Percentiles rank a stretch among this genome's conserved stretches.
These are phyloP conservation scores for Rotaria sp. DNA, from an alignment of 2,888 invertebrate genomes.

Conservation along the genomic window DNA sequence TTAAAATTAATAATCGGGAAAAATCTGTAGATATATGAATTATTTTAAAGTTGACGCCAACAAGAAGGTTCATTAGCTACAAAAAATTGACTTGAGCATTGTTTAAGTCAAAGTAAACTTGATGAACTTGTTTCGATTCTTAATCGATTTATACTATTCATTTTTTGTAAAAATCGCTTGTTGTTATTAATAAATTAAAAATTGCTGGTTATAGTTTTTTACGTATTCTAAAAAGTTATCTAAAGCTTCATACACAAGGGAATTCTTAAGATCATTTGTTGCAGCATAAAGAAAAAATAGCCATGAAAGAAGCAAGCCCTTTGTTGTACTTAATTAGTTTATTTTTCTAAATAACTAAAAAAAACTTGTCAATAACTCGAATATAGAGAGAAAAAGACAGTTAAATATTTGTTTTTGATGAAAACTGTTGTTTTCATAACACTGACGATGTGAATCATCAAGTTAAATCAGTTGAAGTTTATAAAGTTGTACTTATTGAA, in stretches of 20 bases:
- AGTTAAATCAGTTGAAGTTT: not conserved
- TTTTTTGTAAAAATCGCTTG: not conserved
- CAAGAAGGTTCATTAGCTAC: conserved; percentile 33
- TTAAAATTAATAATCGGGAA: too few relatives aligned
- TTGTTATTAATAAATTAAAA: not conserved
- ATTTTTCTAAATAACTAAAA: too few relatives aligned
- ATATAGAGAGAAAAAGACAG: too few relatives aligned
- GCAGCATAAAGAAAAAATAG: not conserved
- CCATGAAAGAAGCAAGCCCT: not conserved
- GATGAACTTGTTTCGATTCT: not conserved
- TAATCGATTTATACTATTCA: not conserved
- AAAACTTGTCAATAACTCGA: too few relatives aligned
- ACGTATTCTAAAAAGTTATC: too few relatives aligned
- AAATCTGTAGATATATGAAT: conserved; percentile 7
- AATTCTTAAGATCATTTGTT: not conserved
- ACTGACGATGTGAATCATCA: not conserved
- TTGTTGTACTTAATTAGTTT: too few relatives aligned
- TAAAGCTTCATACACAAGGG: not conserved
- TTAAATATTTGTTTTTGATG: not conserved
- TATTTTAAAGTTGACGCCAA: conserved; percentile 34
- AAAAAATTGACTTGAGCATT: conserved; percentile 7
- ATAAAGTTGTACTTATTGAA: not conserved
- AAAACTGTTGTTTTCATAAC: not conserved
- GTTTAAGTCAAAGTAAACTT: conserved; percentile 12
- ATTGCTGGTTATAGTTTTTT: not conserved